Conservation (phyloP, 1,140 invertebrate species). For the Trichoplusia ni region DNA sequence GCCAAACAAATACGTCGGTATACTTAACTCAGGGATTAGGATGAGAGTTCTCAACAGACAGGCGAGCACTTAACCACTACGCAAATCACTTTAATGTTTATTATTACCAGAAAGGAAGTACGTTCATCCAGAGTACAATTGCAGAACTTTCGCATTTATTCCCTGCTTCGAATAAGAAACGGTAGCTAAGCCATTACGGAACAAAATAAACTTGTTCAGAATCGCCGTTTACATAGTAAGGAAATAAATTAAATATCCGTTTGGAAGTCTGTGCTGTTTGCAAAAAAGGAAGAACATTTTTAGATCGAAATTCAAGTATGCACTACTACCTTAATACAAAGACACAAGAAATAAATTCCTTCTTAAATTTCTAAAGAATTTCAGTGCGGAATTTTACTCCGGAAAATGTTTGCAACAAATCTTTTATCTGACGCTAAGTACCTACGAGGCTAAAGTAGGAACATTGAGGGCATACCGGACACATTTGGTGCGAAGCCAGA, state of each 20-base stretch:
- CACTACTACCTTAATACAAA: slow-evolving; percentile 1
- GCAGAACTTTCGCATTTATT: no score
- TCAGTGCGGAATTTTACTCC: background rate
- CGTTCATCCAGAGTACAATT: no score
- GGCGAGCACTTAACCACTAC: no score
- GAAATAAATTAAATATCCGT: slow-evolving; percentile 13
- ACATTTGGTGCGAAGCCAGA: slow-evolving; percentile 14
- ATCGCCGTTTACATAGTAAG: no score
- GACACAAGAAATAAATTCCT: background rate
- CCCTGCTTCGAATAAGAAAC: no score
- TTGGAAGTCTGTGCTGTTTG: background rate
- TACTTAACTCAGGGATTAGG: no score
- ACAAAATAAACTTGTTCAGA: no score
- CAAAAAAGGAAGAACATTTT: slow-evolving; percentile 3
- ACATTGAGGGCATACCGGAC: background rate
- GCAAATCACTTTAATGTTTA: no score
- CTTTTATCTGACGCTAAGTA: slow-evolving; percentile 8
- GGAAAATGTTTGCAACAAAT: slow-evolving; percentile 5
- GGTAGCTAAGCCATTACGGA: no score
- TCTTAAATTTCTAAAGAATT: slow-evolving; percentile 1
- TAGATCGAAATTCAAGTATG: background rate
- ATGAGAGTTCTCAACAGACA: no score
- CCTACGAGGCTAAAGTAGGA: slow-evolving; percentile 2
- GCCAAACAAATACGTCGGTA: no score
- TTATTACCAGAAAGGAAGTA: no score